Evolutionary conservation across 2,888 invertebrate species (phyloP).

Genomic region (Dolomedes plantarius): DNA sequence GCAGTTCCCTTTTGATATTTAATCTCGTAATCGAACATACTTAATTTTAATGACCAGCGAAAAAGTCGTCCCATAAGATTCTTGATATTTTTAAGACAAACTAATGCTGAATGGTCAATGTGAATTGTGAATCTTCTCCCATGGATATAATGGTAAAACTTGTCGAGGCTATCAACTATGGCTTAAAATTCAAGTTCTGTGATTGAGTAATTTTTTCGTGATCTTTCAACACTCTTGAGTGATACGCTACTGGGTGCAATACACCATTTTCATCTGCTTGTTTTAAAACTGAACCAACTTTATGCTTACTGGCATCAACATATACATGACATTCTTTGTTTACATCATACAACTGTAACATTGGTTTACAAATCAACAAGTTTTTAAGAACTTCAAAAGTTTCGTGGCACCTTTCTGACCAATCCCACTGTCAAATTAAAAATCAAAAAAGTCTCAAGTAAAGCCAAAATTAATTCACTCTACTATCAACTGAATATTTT

Average conservation of each 20-base stretch:
- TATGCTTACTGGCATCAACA: neutral
- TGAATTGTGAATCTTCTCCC: neutral
- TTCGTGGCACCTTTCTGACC: too few species aligned
- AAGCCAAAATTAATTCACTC: too few species aligned
- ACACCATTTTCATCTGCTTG: neutral
- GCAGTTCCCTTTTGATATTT: slow-evolving; percentile 3
- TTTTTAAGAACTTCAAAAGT: too few species aligned
- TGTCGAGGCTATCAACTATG: neutral
- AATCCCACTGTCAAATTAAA: too few species aligned
- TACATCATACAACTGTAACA: too few species aligned
- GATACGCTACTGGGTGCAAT: neutral
- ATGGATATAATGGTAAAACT: neutral
- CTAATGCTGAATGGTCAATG: too few species aligned
- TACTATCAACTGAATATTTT: too few species aligned
- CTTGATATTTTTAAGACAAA: too few species aligned
- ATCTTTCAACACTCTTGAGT: neutral
- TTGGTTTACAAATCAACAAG: too few species aligned
- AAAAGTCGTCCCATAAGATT: neutral
- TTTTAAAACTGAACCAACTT: neutral
- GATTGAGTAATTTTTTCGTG: neutral
- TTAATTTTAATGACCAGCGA: neutral
- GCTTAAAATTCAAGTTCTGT: neutral
- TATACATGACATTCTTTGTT: neutral
- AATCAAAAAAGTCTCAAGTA: too few species aligned
- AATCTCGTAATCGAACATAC: neutral